Percentiles rank a stretch among this genome's conserved stretches.
Evolutionary conservation across 2,888 invertebrate genomes (phyloP).

Genomic region (Cryptosula pallasiana): DNA sequence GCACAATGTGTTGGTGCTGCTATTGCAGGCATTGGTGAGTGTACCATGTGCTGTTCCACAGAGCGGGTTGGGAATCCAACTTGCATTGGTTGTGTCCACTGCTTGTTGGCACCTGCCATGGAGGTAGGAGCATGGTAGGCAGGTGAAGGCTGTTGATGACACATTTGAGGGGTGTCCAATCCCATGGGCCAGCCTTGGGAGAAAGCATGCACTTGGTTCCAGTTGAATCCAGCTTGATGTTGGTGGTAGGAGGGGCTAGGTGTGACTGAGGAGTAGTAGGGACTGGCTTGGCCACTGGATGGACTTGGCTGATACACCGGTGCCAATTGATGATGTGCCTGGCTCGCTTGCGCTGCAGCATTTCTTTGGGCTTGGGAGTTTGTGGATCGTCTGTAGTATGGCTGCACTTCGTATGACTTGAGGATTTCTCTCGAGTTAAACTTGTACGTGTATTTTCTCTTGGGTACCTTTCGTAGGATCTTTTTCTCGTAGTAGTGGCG

Average conservation of each 20-base stretch:
- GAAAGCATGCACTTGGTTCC: neutral
- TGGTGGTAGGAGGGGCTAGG: conserved; percentile 20
- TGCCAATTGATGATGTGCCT: neutral
- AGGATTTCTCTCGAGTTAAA: conserved; percentile 25
- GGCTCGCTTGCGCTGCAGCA: conserved; percentile 3
- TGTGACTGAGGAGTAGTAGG: conserved; percentile 13
- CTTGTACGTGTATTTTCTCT: conserved; percentile 27
- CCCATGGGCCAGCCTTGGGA: conserved; percentile 6
- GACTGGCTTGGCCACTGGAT: conserved; percentile 17
- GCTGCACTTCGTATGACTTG: conserved; percentile 23
- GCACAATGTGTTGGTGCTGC: neutral
- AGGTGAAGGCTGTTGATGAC: conserved; percentile 2
- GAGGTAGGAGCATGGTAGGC: conserved; percentile 6
- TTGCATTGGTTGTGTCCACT: conserved; percentile 21
- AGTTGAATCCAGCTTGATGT: conserved; percentile 16
- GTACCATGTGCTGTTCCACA: conserved; percentile 5
- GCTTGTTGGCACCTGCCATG: neutral
- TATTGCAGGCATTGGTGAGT: conserved; percentile 8
- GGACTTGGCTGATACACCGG: neutral
- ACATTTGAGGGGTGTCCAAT: neutral
- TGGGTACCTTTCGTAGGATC: conserved; percentile 26
- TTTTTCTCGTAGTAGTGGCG: conserved; percentile 27
- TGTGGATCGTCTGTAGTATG: conserved; percentile 1
- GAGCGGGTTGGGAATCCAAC: neutral
- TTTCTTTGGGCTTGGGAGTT: conserved; percentile 21